These are phyloP conservation scores for Jaculus jaculus DNA, from an alignment of 2,113 vertebrate species.

Conservation along the genomic window DNA sequence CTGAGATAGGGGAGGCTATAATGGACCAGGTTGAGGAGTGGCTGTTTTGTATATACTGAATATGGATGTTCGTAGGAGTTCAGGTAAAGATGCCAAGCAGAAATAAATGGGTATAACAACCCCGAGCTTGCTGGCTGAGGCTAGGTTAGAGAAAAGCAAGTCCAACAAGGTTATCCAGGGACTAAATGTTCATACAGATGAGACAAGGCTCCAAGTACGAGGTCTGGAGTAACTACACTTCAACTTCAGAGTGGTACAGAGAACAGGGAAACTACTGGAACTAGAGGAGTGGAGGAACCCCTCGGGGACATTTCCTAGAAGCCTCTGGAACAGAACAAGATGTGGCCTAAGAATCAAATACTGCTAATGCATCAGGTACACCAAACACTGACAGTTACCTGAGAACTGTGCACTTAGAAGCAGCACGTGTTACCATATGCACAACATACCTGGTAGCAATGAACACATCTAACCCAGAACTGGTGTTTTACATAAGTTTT, in stretches of 20 bases:
- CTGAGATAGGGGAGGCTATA: background rate
- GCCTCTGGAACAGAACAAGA: background rate
- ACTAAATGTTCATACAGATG: background rate
- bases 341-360: background rate
- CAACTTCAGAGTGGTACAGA: background rate
- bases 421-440: background rate
- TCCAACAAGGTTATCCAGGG: background rate
- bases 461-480: background rate
- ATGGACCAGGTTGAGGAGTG: background rate
- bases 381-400: background rate
- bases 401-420: background rate
- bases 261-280: background rate
- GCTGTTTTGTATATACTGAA: background rate
- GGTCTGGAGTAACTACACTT: background rate
- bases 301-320: background rate
- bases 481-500: constrained; percentile 11
- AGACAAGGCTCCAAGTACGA: background rate
- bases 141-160: background rate
- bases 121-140: background rate
- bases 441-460: background rate
- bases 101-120: constrained; percentile 6
- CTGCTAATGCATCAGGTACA: background rate
- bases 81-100: background rate
- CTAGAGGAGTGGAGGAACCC: background rate
- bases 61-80: background rate